phyloP scores from a whole-genome alignment of 2,113 vertebrate species.

The Apus apus region DNA sequence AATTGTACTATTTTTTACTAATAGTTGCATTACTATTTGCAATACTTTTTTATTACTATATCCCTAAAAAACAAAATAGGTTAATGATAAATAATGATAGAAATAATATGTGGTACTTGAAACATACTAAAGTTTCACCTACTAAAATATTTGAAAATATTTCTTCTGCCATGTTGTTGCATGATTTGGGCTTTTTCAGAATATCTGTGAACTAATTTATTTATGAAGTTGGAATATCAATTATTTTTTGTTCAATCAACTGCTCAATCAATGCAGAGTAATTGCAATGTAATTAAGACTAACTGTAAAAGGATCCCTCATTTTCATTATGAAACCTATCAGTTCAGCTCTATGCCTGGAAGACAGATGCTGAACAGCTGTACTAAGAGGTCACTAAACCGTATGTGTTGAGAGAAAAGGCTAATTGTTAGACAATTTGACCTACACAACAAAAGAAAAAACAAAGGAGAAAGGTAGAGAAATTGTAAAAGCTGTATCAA shows the following conservation, averaged over 20 bases:
- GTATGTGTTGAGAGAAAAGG: neutral
- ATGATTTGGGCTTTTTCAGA: neutral
- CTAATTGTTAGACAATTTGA: conserved; percentile 5
- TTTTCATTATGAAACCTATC: conserved; percentile 45
- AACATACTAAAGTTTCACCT: neutral
- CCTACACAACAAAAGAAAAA: neutral
- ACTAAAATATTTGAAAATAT: neutral
- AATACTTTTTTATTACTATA: neutral
- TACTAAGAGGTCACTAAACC: conserved; percentile 38
- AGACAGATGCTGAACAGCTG: conserved; percentile 46
- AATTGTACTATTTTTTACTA: neutral
- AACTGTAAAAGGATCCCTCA: conserved; percentile 25
- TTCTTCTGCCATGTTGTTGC: neutral
- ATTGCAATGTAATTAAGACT: conserved; percentile 53
- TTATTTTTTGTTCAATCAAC: conserved; percentile 61
- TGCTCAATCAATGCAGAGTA: conserved; percentile 31
- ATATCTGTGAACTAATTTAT: neutral
- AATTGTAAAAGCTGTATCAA: neutral
- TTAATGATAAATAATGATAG: neutral
- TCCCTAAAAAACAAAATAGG: neutral
- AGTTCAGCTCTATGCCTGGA: conserved; percentile 3
- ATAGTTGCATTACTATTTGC: neutral
- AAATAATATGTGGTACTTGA: neutral
- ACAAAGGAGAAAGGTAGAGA: neutral
- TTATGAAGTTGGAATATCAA: conserved; percentile 29